Evolutionary conservation across 2,797 vertebrate species (phyloP).

Genomic region (Tenualosa ilisha): DNA sequence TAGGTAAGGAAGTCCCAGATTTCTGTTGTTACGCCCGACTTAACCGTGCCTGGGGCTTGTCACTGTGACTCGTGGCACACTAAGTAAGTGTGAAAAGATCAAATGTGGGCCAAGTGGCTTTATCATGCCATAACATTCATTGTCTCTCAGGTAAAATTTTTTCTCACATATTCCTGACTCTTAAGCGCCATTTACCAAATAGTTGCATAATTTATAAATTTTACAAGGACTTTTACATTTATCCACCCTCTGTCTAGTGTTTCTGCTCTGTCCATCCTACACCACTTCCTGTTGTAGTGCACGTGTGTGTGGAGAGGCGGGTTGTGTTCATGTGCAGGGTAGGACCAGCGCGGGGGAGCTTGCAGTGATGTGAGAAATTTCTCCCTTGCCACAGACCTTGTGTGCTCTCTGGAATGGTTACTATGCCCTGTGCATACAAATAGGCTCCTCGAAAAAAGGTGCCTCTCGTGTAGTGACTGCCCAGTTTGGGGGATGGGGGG

Average conservation of each 20-base stretch:
- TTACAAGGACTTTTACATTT: conserved; percentile 9
- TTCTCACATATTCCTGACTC: not conserved
- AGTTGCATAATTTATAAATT: not conserved
- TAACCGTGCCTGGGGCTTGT: not conserved
- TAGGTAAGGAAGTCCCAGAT: conserved; percentile 74
- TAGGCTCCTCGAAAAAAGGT: conserved; percentile 54
- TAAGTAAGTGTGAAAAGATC: not conserved
- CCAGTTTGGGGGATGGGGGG: conserved; percentile 38
- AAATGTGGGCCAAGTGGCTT: not conserved
- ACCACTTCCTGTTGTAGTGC: conserved; percentile 21
- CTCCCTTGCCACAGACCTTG: conserved; percentile 51
- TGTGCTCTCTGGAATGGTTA: conserved; percentile 58
- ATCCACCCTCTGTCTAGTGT: not conserved
- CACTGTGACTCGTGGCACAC: not conserved
- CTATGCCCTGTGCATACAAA: conserved; percentile 60
- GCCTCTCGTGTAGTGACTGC: conserved; percentile 46
- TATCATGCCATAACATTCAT: not conserved
- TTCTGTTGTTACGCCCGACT: not conserved
- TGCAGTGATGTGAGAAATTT: conserved; percentile 59
- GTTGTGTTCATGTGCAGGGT: conserved; percentile 41
- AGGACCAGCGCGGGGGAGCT: conserved; percentile 40
- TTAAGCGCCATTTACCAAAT: not conserved
- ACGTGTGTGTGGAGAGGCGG: conserved; percentile 34
- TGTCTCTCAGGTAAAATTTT: not conserved
- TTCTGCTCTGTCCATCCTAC: conserved; percentile 14